Conservation (phyloP, 2,888 invertebrate species). For the Encarsia formosa region DNA sequence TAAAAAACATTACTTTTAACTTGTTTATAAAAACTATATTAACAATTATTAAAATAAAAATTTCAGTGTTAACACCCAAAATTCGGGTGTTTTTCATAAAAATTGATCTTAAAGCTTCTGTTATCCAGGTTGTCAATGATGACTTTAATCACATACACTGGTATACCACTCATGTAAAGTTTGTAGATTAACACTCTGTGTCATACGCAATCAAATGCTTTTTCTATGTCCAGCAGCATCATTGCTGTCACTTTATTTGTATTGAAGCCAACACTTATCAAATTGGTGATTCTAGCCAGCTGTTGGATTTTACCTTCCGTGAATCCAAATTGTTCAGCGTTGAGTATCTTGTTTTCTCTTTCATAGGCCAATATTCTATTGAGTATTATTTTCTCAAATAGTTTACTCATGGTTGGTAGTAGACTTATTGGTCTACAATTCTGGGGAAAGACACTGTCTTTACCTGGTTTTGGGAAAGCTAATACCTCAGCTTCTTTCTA, state of each 20-base stretch:
- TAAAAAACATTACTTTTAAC: too few species aligned
- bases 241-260: slow-evolving; percentile 7
- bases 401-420: not conserved
- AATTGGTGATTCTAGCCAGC: not conserved
- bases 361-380: not conserved
- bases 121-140: too few species aligned
- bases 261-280: not conserved
- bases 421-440: not conserved
- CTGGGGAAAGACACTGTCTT: slow-evolving; percentile 6
- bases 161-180: too few species aligned
- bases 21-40: too few species aligned
- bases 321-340: slow-evolving; percentile 9
- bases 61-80: too few species aligned
- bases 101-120: too few species aligned
- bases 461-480: slow-evolving; percentile 17
- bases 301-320: slow-evolving; percentile 4
- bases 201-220: slow-evolving; percentile 7
- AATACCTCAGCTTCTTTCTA: slow-evolving; percentile 21
- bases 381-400: slow-evolving; percentile 7
- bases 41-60: too few species aligned
- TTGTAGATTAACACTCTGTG: not conserved
- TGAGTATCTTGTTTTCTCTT: not conserved
- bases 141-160: too few species aligned
- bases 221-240: slow-evolving; percentile 6
- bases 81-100: too few species aligned